Base-by-base conservation (phyloP, 2,888 invertebrate genomes). In the Drosophila cyrtoloma region DNA sequence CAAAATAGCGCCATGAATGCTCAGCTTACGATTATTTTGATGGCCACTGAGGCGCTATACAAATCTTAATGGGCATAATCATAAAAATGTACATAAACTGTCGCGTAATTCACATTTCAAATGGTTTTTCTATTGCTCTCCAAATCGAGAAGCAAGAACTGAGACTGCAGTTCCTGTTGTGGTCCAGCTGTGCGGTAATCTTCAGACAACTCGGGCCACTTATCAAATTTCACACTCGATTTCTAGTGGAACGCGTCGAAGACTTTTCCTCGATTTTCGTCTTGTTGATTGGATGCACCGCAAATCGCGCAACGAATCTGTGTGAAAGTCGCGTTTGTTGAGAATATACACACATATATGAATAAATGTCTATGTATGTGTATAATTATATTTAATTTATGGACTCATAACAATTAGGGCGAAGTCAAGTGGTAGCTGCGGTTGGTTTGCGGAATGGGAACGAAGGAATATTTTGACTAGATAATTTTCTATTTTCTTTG, bases 181-280 rank as follows among this genome's bases (percentile, higher is more conserved):
- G 16, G 42, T 58, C 52, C 77, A 73, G 77, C 77, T 79, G 73
- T 64, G 78, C 75, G 71, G 77, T 53, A 73, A 81, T 73, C 69
- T 79, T 77, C 69, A 78, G 80, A 80, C 68, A 80, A 68, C 52
- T 55, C 69, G 58, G 42, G 50, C 56, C 75, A 84, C 76, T 84
- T 84, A 86, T 86, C 87, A 39, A 87, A 86, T 86, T 86, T 89
- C 86, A 86, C 79, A 82, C 85, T 76, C 77, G 81, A 88, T 81
- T 88, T 81, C 68, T 71, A 55, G 65, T 76, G 61, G 62, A 80
- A 74, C 53, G 63, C 72, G 67, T 59, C 47, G 67, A 67, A 71
- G 51, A 57, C 7, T 66, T 58, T 72, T 74, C 35, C 51, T 58
- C 35, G 32, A 58, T 44, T 67, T 67, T 63, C 58, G 52, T 50